Evolutionary conservation across 2,113 vertebrate genomes (phyloP), one percentile per base, ranked within the genome.

Genomic region (Monopterus albus): DNA sequence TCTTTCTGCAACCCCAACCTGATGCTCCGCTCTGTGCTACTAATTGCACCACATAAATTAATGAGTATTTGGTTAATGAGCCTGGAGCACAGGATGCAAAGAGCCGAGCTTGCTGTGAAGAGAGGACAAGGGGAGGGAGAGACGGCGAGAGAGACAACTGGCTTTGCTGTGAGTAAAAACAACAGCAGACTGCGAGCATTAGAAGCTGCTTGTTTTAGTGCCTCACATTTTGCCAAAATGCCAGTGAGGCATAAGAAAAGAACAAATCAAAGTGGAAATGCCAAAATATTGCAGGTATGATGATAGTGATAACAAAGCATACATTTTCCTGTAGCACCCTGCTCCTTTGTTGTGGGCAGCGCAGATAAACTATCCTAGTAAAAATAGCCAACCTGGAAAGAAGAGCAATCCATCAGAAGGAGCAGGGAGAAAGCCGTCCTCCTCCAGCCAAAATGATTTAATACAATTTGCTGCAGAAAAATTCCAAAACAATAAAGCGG

Each of bases 61-160:
- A 87, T 81, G 68, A 80, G 50, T 72, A 58, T 83, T 75, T 50
- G 63, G 67, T 69, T 90, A 86, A 91, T 83, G 84, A 92, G 83
- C 69, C 70, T 47, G 56, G 33, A 84, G 76, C 39, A 2, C 82
- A 78, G 76, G 81, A 86, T 47, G 72, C 69, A 69, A 39, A 53
- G 64, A 80, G 60, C 52, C 57, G 35, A 69, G 33, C 60, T 51
- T 23, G 42, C 63, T 82, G 79, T 70, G 76, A 74, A 45, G 58
- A 66, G 52, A 56, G 49, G 75, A 82, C 23, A 47, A 43, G 40
- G 8, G 60, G 57, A 43, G 31, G 23, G 38, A 21, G 25, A 47
- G 53, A 35, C 28, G 36, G 36, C 36, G 18, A 28, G 39, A 18
- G 46, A 58, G 45, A 76, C 12, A 69, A 40, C n/a, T 35, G 61